Conservation (phyloP, 2,797 vertebrate genomes). For the Cirrhinus mrigala region DNA sequence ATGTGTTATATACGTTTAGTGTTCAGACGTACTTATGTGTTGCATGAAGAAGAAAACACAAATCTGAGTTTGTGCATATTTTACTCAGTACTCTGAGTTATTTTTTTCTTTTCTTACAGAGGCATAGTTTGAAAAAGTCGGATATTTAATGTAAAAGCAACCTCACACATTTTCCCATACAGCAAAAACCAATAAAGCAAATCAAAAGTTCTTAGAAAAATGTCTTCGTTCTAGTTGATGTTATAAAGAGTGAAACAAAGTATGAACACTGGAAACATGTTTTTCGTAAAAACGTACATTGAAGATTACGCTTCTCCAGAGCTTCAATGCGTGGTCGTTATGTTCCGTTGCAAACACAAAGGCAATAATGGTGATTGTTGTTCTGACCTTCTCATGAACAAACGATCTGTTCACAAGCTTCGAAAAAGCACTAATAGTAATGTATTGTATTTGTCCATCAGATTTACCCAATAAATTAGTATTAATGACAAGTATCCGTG, state of each 20-base stretch:
- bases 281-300: conserved; percentile 67
- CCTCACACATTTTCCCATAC: conserved; percentile 70
- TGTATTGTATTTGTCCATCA: conserved; percentile 75
- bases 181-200: conserved; percentile 70
- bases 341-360: conserved; percentile 84
- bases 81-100: conserved; percentile 73
- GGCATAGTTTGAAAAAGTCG: conserved; percentile 83
- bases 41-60: conserved; percentile 53
- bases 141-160: conserved; percentile 81
- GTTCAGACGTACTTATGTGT: neutral
- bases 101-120: conserved; percentile 76
- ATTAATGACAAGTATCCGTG: neutral
- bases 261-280: conserved; percentile 77
- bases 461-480: conserved; percentile 50
- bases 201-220: conserved; percentile 80
- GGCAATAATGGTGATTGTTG: conserved; percentile 84
- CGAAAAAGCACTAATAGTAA: conserved; percentile 71
- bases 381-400: conserved; percentile 72
- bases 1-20: too few species aligned
- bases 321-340: conserved; percentile 75
- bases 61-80: conserved; percentile 73
- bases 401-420: conserved; percentile 66
- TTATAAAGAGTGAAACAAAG: conserved; percentile 74
- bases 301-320: conserved; percentile 76
- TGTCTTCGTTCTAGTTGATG: conserved; percentile 76